Percentiles rank a stretch among this genome's conserved stretches.
phyloP scores from a whole-genome alignment of 2,888 invertebrate genomes.

The Diadromus collaris region DNA sequence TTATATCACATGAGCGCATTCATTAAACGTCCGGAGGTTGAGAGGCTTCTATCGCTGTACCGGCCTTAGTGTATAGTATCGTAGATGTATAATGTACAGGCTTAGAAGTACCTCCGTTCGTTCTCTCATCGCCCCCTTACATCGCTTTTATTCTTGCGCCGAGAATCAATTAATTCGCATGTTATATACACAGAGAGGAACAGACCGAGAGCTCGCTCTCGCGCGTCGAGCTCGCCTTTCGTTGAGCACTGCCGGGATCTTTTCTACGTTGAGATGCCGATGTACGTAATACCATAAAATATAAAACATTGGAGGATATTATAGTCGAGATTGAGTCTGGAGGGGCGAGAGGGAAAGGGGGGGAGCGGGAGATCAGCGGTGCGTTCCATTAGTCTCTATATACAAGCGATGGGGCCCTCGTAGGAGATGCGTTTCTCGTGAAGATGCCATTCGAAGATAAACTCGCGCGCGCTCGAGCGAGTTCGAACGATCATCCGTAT shows the following conservation, averaged over 20 bases:
- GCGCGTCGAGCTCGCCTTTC: constrained; percentile 29
- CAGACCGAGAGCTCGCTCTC: constrained; percentile 9
- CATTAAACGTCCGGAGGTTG: constrained; percentile 24
- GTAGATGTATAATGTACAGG: constrained; percentile 35
- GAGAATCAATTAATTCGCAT: constrained; percentile 64
- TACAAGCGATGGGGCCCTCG: constrained; percentile 46
- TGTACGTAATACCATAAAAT: constrained; percentile 63
- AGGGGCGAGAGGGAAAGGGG: constrained; percentile 49
- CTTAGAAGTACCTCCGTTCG: constrained; percentile 39
- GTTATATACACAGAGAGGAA: constrained; percentile 21
- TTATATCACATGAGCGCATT: constrained; percentile 41
- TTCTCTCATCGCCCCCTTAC: constrained; percentile 52
- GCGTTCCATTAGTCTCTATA: constrained; percentile 61
- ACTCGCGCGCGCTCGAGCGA: constrained; percentile 50
- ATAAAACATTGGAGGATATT: constrained; percentile 76
- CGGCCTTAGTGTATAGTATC: not conserved
- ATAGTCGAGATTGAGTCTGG: constrained; percentile 74
- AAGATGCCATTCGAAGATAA: constrained; percentile 64
- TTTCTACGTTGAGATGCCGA: constrained; percentile 20
- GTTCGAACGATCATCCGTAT: constrained; percentile 27
- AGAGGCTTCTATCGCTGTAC: constrained; percentile 1
- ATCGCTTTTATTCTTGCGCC: constrained; percentile 50
- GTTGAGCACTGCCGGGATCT: constrained; percentile 39
- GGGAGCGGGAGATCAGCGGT: constrained; percentile 28
- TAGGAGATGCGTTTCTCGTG: constrained; percentile 43